Base-by-base conservation (phyloP, 2,113 vertebrate species). In the Haemorhous mexicanus region DNA sequence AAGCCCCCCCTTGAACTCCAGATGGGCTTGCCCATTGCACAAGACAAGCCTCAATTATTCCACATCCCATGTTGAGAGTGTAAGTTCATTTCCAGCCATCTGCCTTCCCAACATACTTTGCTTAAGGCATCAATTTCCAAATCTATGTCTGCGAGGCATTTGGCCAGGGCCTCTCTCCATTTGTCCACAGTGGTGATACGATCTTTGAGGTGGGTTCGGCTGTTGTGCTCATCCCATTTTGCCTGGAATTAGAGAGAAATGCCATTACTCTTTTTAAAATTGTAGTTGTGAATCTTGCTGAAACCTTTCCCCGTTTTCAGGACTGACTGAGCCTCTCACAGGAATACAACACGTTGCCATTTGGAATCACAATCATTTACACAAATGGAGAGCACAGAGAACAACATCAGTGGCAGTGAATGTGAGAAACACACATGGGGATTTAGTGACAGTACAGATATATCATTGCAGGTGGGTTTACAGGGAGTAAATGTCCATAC, bases 101-200 rank as follows among this genome's bases (percentile, higher is more conserved):
- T 95, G 85, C 49, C 76, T 90, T 74, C n/a, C 52, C 74, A 50
- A 74, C 97, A 5, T 95, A 97, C 97, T 77, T 96, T 93, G 10
- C 97, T 98, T 91, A 99, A 97, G 23, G 97, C 96, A 10, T 99
- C 98, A 24, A 99, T 99, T 97, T 99, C 99, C 7, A 76, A 95
- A 63, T 99, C 98, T 52, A 98, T 94, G 15, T 98, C 98, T 26
- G 97, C 81, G 2, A 99, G 98, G 61, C 98, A 98, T 74, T 88
- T 96, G 80, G 99, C 98, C 96, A 99, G 94, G 18, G 64, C 95
- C 69, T 99, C 98, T 37, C 98, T 99, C 98, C 98, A 99, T 37
- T 97, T 98, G 66, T 97, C 96, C 62, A 99, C 95, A 0, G 96
- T 98, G 92, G 93, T 95, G 24, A 99, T 97, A 9, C 99, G 98